A percentile compares a stretch with the other conserved stretches of the same genome.
phyloP scores from a whole-genome alignment of 1,140 invertebrate species.

The Zaprionus ornatus region DNA sequence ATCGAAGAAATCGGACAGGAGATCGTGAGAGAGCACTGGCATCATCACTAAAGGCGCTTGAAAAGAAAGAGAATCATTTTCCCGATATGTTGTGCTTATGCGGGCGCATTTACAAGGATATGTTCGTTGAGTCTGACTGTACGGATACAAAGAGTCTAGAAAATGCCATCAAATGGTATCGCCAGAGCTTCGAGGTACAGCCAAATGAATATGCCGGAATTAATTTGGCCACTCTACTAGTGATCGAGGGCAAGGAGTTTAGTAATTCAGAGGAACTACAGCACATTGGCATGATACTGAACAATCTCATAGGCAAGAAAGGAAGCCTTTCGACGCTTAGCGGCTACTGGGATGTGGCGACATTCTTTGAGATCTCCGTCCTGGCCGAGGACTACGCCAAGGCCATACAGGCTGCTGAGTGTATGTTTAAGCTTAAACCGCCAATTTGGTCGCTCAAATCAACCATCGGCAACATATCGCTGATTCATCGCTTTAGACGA shows the following conservation, averaged over 20 bases:
- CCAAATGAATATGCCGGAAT: conserved; percentile 99
- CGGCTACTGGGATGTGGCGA: conserved; percentile 99
- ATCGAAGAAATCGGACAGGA: conserved; percentile 96
- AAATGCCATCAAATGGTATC: conserved; percentile 98
- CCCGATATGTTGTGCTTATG: conserved; percentile 99
- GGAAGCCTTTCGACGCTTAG: conserved; percentile 95
- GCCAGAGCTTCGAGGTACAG: conserved; percentile 98
- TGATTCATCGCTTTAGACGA: conserved; percentile 97
- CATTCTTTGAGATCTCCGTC: conserved; percentile 99
- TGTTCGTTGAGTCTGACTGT: conserved; percentile 98
- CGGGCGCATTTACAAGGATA: conserved; percentile 99
- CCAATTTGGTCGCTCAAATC: conserved; percentile 99
- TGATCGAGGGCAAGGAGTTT: conserved; percentile 99
- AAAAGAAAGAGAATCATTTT: conserved; percentile 96
- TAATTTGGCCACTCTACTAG: conserved; percentile 98
- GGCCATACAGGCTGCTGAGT: conserved; percentile 98
- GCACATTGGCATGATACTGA: conserved; percentile 93
- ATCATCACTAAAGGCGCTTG: conserved; percentile 95
- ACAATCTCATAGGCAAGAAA: conserved; percentile 99
- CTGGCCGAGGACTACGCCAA: conserved; percentile 98
- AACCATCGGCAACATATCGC: conserved; percentile 98
- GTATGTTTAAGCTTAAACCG: conserved; percentile 99
- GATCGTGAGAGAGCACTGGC: conserved; percentile 96
- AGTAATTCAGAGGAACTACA: conserved; percentile 95
- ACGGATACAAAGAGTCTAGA: conserved; percentile 94